Conservation (phyloP, 2,113 vertebrate species). For the Zingel zingel region DNA sequence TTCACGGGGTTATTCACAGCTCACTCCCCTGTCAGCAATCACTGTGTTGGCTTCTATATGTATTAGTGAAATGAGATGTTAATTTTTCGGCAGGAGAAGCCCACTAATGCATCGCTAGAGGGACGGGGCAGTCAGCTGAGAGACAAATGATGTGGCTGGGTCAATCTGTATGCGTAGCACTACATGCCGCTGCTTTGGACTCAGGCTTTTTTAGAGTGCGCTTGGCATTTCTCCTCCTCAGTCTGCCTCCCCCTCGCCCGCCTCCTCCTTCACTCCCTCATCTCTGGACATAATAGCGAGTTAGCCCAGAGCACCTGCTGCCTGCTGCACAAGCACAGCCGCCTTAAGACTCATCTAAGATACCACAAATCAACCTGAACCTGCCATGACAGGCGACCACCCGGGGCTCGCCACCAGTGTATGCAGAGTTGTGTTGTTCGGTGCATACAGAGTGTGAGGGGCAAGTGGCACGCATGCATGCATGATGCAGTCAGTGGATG, state of each 20-base stretch:
- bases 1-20: slow-evolving; percentile 14
- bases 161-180: slow-evolving; percentile 59
- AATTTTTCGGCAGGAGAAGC: slow-evolving; percentile 50
- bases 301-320: slow-evolving; percentile 67
- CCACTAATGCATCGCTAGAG: slow-evolving; percentile 31
- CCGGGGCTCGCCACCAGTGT: neutral
- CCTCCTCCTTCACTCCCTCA: slow-evolving; percentile 34
- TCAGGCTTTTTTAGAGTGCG: slow-evolving; percentile 21
- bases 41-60: neutral
- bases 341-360: slow-evolving; percentile 38
- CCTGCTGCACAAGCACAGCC: slow-evolving; percentile 43
- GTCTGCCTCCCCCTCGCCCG: slow-evolving; percentile 4
- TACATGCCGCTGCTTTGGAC: slow-evolving; percentile 19
- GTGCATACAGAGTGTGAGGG: neutral
- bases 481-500: slow-evolving; percentile 12
- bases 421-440: neutral
- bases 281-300: slow-evolving; percentile 73
- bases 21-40: slow-evolving; percentile 28
- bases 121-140: slow-evolving; percentile 21
- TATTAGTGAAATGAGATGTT: slow-evolving; percentile 44
- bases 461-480: neutral
- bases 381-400: slow-evolving; percentile 9
- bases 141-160: slow-evolving; percentile 45
- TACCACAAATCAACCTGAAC: slow-evolving; percentile 43
- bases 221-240: slow-evolving; percentile 57